These are phyloP conservation scores for Drosophila emarginata DNA, from an alignment of 2,888 invertebrate genomes.

Conservation along the genomic window DNA sequence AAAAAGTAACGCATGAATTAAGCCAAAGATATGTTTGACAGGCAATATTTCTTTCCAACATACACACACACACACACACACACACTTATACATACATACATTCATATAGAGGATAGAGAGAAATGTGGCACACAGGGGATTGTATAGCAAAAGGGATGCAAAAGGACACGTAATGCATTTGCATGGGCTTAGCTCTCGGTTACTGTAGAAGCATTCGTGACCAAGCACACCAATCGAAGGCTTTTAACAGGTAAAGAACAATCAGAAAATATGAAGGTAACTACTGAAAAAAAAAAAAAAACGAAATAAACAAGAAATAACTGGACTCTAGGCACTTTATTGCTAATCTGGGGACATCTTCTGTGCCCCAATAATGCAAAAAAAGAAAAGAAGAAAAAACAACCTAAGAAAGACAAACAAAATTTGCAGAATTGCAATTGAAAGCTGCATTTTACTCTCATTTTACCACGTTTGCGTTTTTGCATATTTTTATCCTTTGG, in stretches of 20 bases:
- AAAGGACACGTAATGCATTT: conserved; percentile 45
- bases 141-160: background rate
- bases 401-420: background rate
- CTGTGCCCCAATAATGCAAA: background rate
- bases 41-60: conserved; percentile 38
- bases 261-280: background rate
- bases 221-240: conserved; percentile 11
- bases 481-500: background rate
- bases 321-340: background rate
- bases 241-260: conserved; percentile 7
- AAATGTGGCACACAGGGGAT: too few relatives aligned
- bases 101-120: too few relatives aligned
- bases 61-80: too few relatives aligned
- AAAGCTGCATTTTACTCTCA: background rate
- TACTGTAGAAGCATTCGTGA: conserved; percentile 34
- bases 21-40: conserved; percentile 53
- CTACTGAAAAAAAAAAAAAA: background rate
- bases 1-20: conserved; percentile 46
- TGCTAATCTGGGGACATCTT: background rate
- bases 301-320: too few relatives aligned
- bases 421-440: conserved; percentile 3
- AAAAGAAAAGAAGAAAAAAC: background rate
- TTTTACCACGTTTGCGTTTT: background rate
- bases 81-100: too few relatives aligned
- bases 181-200: conserved; percentile 20